These are phyloP conservation scores for Cephus nigrinus DNA, from an alignment of 2,888 invertebrate species.

Conservation along the genomic window DNA sequence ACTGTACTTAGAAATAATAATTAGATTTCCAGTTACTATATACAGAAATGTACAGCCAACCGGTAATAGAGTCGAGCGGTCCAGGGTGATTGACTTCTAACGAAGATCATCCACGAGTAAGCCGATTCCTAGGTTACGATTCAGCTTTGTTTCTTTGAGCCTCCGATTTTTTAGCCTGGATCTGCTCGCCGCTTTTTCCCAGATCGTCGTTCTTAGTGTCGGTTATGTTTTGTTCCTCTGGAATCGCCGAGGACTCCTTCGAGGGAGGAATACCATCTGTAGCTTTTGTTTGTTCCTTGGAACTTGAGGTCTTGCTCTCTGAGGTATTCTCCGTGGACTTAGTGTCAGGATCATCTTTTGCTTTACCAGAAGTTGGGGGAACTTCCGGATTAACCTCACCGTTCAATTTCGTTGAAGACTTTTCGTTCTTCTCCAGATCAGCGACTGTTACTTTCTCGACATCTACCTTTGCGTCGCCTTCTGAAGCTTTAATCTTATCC, in stretches of 20 bases:
- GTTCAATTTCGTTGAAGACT: slow-evolving; percentile 27
- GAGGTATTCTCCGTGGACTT: neutral
- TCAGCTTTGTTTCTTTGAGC: slow-evolving; percentile 52
- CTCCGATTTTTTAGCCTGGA: slow-evolving; percentile 52
- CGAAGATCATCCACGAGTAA: neutral
- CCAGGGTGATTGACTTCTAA: neutral
- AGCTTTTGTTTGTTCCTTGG: slow-evolving; percentile 15
- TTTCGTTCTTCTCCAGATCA: slow-evolving; percentile 13
- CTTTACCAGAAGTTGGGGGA: neutral
- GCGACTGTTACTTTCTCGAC: slow-evolving; percentile 7
- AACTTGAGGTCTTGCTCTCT: neutral
- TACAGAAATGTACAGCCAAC: slow-evolving; percentile 44
- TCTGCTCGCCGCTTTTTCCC: slow-evolving; percentile 42
- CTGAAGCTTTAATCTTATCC: neutral
- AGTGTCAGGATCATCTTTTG: neutral
- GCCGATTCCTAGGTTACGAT: slow-evolving; percentile 44
- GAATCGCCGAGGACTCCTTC: neutral
- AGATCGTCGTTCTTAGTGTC: slow-evolving; percentile 37
- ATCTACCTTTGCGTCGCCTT: slow-evolving; percentile 12
- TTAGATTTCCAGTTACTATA: slow-evolving; percentile 37
- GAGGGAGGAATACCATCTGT: neutral
- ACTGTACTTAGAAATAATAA: slow-evolving; percentile 29
- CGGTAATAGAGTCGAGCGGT: neutral
- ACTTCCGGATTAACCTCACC: slow-evolving; percentile 24
- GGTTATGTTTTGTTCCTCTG: slow-evolving; percentile 11